A percentile compares a stretch with the other conserved stretches of the same genome.
Evolutionary conservation across 2,113 vertebrate genomes (phyloP).

Genomic region (Pavo muticus): DNA sequence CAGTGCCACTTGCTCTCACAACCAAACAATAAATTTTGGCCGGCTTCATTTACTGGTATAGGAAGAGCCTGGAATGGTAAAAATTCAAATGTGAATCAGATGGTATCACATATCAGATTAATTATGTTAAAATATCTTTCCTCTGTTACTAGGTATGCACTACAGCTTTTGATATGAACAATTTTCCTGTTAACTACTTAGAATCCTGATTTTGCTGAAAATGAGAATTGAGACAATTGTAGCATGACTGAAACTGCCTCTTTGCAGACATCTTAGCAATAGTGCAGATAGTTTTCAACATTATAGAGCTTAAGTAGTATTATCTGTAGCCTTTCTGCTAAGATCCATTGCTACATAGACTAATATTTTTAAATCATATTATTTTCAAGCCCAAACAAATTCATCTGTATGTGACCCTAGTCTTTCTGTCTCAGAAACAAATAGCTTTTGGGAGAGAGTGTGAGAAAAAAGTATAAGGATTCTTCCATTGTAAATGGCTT

Average conservation of each 20-base stretch:
- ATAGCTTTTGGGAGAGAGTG: background rate
- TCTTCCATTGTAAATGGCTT: background rate
- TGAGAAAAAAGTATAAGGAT: background rate
- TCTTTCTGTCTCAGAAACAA: background rate
- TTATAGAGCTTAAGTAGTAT: background rate
- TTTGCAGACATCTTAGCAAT: background rate
- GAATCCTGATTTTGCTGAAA: background rate
- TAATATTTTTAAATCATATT: background rate
- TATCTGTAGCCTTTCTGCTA: background rate
- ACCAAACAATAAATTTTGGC: background rate
- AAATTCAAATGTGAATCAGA: background rate
- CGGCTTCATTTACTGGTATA: background rate
- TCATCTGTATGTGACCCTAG: background rate
- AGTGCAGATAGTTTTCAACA: background rate
- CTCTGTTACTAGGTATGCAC: background rate
- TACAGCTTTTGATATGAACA: background rate
- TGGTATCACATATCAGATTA: background rate
- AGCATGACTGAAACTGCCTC: background rate
- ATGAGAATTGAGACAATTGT: background rate
- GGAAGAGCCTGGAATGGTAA: background rate
- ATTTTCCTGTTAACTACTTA: background rate
- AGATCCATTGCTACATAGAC: background rate
- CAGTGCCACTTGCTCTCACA: background rate
- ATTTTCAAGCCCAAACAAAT: background rate
- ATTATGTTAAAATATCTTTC: background rate